A percentile compares a stretch with the other conserved stretches of the same genome.
Conservation (phyloP, 2,113 vertebrate species). For the Pangasianodon hypophthalmus region DNA sequence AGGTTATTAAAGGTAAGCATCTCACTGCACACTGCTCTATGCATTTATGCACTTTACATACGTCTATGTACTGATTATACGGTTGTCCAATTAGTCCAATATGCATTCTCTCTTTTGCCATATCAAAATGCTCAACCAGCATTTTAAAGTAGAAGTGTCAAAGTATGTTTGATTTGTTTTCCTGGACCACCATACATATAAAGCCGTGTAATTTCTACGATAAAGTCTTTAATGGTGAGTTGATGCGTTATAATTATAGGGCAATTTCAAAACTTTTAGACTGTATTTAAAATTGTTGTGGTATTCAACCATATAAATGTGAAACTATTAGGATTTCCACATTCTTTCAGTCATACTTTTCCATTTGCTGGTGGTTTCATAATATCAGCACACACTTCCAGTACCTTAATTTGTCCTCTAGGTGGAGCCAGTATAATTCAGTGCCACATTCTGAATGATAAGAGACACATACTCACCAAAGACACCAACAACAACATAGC, state of each 20-base stretch:
- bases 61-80: not conserved
- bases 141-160: not conserved
- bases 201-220: not conserved
- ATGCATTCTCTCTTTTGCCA: not conserved
- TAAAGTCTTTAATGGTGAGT: not conserved
- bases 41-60: not conserved
- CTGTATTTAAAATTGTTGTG: not conserved
- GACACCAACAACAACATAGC: slow-evolving; percentile 98
- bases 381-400: not conserved
- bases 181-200: not conserved
- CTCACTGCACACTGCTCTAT: not conserved
- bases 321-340: slow-evolving; percentile 7
- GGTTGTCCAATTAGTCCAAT: not conserved
- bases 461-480: slow-evolving; percentile 98
- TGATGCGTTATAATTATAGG: not conserved
- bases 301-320: not conserved
- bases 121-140: not conserved
- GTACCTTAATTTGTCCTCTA: slow-evolving; percentile 54
- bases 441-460: slow-evolving; percentile 98
- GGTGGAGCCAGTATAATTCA: slow-evolving; percentile 98
- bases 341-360: not conserved
- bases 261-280: not conserved
- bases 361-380: not conserved
- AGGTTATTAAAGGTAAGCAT: slow-evolving; percentile 92
- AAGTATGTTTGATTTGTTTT: not conserved